Evolutionary conservation across 1,140 invertebrate genomes (phyloP).

Genomic region (Drosophila kohkoa): DNA sequence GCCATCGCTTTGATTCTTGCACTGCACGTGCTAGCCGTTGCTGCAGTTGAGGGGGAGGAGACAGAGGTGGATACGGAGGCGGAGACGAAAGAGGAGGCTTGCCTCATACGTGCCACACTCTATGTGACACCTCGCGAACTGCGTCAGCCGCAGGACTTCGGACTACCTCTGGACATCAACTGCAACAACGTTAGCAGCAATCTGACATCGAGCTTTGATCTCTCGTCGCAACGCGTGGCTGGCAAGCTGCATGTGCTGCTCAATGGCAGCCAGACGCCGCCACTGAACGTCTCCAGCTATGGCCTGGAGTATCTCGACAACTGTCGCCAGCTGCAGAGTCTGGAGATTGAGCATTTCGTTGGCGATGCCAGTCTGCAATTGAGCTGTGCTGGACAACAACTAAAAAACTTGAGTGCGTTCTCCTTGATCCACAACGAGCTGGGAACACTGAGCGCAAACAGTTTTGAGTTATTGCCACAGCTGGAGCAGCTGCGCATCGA

Average conservation of each 20-base stretch:
- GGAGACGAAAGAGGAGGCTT: constrained; percentile 30
- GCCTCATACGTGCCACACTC: constrained; percentile 64
- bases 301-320: constrained; percentile 74
- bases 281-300: constrained; percentile 57
- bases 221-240: constrained; percentile 57
- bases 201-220: constrained; percentile 30
- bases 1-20: constrained; percentile 12
- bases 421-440: constrained; percentile 54
- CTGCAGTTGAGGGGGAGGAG: constrained; percentile 7
- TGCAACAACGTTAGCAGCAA: constrained; percentile 35
- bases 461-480: constrained; percentile 59
- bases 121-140: constrained; percentile 36
- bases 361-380: constrained; percentile 42
- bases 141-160: constrained; percentile 53
- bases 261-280: constrained; percentile 65
- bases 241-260: constrained; percentile 63
- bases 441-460: constrained; percentile 35
- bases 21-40: constrained; percentile 32
- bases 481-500: constrained; percentile 43
- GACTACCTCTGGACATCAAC: constrained; percentile 65
- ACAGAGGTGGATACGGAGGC: neutral
- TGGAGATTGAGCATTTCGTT: constrained; percentile 61
- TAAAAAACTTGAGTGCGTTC: constrained; percentile 29
- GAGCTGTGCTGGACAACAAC: constrained; percentile 25
- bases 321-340: constrained; percentile 52